A percentile compares a stretch with the other conserved stretches of the same genome.
Conservation (phyloP, 2,113 vertebrate species). For the Neolamprologus kungweensis region DNA sequence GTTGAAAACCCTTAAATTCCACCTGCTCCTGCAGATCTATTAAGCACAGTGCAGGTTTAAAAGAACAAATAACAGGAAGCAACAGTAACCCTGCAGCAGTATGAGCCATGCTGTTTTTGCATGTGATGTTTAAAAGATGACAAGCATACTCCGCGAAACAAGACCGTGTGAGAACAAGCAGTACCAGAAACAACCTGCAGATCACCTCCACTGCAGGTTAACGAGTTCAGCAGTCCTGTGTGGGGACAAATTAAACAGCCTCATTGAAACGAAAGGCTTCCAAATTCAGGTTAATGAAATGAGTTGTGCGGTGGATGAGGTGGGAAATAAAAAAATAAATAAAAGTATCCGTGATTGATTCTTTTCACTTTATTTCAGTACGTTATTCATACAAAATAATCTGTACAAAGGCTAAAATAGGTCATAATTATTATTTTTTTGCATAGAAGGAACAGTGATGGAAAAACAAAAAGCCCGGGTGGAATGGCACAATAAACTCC, state of each 20-base stretch:
- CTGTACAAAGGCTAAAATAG: slow-evolving; percentile 77
- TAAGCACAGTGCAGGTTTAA: background rate
- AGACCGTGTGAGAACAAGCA: background rate
- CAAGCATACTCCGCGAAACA: background rate
- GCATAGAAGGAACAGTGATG: slow-evolving; percentile 77
- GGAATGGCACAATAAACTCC: slow-evolving; percentile 70
- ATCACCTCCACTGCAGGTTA: background rate
- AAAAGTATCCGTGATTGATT: slow-evolving; percentile 15
- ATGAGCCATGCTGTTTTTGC: background rate
- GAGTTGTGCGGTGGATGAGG: background rate
- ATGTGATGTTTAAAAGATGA: background rate
- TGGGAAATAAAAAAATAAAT: background rate
- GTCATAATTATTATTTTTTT: slow-evolving; percentile 56
- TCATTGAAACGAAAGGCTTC: slow-evolving; percentile 4
- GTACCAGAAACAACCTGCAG: background rate
- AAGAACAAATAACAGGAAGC: background rate
- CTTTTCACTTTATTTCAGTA: slow-evolving; percentile 77
- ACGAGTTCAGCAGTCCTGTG: background rate
- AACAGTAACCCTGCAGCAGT: background rate
- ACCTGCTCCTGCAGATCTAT: background rate
- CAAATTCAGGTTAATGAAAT: slow-evolving; percentile 34
- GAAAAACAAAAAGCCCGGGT: slow-evolving; percentile 62
- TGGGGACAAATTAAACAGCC: background rate
- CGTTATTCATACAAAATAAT: slow-evolving; percentile 77
- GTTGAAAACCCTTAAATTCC: background rate